These are phyloP conservation scores for Drosophila kambysellisi DNA, from an alignment of 2,888 invertebrate species.

Conservation along the genomic window DNA sequence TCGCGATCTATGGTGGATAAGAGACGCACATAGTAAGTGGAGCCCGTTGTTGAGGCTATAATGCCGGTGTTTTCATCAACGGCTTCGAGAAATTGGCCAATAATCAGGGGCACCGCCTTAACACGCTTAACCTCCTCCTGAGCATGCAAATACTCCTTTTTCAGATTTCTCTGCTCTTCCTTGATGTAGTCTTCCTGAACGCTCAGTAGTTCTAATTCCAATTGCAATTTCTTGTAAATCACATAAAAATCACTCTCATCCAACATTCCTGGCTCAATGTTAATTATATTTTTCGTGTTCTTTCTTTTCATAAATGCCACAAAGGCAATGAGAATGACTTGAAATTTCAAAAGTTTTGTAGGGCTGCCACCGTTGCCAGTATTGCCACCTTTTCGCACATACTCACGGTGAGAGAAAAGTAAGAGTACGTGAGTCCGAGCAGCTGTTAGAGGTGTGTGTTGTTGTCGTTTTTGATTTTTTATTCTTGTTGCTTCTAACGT, in stretches of 20 bases:
- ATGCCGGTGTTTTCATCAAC: constrained; percentile 99
- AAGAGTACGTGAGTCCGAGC: constrained; percentile 30
- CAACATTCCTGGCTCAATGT: constrained; percentile 74
- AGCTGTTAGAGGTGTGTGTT: constrained; percentile 58
- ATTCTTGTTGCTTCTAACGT: constrained; percentile 55
- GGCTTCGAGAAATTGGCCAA: constrained; percentile 99
- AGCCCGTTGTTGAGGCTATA: constrained; percentile 99
- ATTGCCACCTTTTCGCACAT: constrained; percentile 9
- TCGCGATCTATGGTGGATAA: constrained; percentile 99
- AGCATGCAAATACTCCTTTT: constrained; percentile 99
- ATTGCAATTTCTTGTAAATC: constrained; percentile 98
- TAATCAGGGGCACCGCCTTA: constrained; percentile 99
- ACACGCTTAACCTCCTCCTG: constrained; percentile 99
- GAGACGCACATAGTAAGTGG: constrained; percentile 84
- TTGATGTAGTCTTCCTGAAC: constrained; percentile 99
- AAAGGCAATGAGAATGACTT: constrained; percentile 54
- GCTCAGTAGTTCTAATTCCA: constrained; percentile 97
- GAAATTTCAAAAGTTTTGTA: constrained; percentile 48
- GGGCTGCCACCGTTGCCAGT: constrained; percentile 3
- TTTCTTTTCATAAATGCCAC: constrained; percentile 2
- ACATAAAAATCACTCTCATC: constrained; percentile 97
- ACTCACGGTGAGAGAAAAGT: background rate
- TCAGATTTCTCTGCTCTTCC: constrained; percentile 98
- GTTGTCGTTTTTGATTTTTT: constrained; percentile 40
- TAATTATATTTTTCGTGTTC: constrained; percentile 16